These are phyloP conservation scores for Mesorhabditis sp. DNA, from an alignment of 2,888 invertebrate species.

Conservation along the genomic window DNA sequence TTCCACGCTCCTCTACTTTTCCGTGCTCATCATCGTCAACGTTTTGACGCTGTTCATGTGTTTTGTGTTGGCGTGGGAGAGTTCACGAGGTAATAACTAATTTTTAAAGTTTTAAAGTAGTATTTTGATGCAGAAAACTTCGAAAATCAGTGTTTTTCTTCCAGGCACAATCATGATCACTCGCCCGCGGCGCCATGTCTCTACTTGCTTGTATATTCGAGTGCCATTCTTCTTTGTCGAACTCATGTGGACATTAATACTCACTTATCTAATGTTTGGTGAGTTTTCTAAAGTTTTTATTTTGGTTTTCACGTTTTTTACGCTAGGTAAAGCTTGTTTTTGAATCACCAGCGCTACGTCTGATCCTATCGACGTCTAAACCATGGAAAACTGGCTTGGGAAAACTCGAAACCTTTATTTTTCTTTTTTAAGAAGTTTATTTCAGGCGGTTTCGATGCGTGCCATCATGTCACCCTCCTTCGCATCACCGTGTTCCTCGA, in stretches of 20 bases:
- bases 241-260: constrained; percentile 74
- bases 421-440: no score
- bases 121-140: not conserved
- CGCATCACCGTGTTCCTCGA: constrained; percentile 48
- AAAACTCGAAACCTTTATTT: no score
- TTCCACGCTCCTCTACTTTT: not conserved
- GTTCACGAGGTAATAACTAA: not conserved
- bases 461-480: constrained; percentile 13
- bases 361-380: no score
- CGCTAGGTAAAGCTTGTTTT: no score
- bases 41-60: constrained; percentile 8
- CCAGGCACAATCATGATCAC: constrained; percentile 77
- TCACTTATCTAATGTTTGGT: constrained; percentile 68
- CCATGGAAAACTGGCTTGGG: no score
- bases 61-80: not conserved
- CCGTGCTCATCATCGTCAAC: not conserved
- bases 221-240: constrained; percentile 75
- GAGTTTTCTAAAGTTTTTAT: no score
- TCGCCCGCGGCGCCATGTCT: constrained; percentile 65
- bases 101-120: not conserved
- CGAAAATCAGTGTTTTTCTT: constrained; percentile 21
- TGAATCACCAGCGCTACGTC: no score
- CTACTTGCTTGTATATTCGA: constrained; percentile 67
- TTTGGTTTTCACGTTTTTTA: no score
- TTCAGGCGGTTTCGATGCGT: constrained; percentile 13